Evolutionary conservation across 1,140 invertebrate species (phyloP), one percentile per base, ranked within the genome.

Genomic region (Goniozus legneri): DNA sequence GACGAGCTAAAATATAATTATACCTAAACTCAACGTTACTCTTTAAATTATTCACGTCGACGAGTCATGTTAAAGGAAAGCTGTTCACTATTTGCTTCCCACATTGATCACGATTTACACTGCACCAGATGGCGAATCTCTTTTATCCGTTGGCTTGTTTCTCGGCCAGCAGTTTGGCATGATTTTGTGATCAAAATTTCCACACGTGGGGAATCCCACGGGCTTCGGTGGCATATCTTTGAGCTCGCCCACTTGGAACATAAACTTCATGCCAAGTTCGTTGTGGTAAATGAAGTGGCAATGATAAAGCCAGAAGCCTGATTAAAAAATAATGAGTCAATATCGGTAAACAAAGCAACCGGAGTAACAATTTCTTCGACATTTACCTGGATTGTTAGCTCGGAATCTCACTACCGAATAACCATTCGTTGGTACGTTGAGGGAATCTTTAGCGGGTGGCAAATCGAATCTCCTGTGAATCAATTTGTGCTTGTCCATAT

Each of bases 371-470:
- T n/a, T n/a, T n/a, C n/a, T n/a, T n/a, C n/a, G n/a, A n/a, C n/a
- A 43, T 45, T 69, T 61, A 84, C 83, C 84, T 55, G 82, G 80
- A 65, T 85, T 84, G 27, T 76, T 69, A n/a, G 82, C 81, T 36
- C 71, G 64, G 55, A 85, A 82, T 40, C 83, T 67, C 21, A 85
- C 53, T 22, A 85, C 74, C 1, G 77, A 76, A 54, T 82, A 84
- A n/a, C 83, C 83, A 38, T 80, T 81, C 51, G 82, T 78, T 16
- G 83, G 81, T 10, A 85, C 76, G 12, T 77, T 78, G 8, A 85
- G 72, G 2, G 89, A 92, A 62, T 96, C 92, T 76, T 95, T 96
- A 2, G 79, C 70, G 10, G 88, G 85, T 7, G 91, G 86, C 31
- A 80, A 73, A 38, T 84, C 78, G 52, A 89, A 86, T 56, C 91